Percentiles rank a stretch among this genome's conserved stretches.
Conservation (phyloP, 2,113 vertebrate species). For the Corydoras sp. region DNA sequence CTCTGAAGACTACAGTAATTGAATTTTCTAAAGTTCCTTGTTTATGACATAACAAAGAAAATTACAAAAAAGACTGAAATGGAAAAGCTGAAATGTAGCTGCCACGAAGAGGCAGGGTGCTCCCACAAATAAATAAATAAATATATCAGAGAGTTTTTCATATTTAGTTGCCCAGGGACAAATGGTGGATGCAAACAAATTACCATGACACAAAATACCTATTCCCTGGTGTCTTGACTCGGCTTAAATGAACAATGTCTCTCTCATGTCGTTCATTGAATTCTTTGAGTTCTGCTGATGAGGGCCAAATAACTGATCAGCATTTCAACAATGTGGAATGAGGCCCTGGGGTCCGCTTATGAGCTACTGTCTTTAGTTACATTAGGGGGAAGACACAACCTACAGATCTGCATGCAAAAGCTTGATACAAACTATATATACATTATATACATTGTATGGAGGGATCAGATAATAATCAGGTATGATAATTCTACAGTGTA, state of each 20-base stretch:
- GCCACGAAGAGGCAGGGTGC: slow-evolving; percentile 49
- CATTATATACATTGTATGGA: too few species aligned
- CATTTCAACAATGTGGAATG: slow-evolving; percentile 27
- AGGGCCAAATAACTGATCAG: slow-evolving; percentile 23
- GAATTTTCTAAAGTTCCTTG: slow-evolving; percentile 58
- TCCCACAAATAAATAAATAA: slow-evolving; percentile 44
- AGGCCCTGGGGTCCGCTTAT: slow-evolving; percentile 1
- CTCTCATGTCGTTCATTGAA: slow-evolving; percentile 40
- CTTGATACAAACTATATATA: not conserved
- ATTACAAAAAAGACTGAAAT: slow-evolving; percentile 52
- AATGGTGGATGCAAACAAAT: slow-evolving; percentile 28
- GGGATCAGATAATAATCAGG: too few species aligned
- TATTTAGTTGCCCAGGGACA: slow-evolving; percentile 45
- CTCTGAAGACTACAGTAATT: slow-evolving; percentile 61
- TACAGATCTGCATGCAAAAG: not conserved
- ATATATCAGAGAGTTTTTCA: slow-evolving; percentile 51
- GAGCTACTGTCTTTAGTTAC: slow-evolving; percentile 12
- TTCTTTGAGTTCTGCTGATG: slow-evolving; percentile 42
- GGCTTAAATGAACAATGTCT: slow-evolving; percentile 36
- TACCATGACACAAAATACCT: slow-evolving; percentile 30
- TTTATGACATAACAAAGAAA: slow-evolving; percentile 63
- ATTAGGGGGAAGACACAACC: not conserved
- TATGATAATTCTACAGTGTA: too few species aligned
- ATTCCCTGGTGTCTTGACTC: slow-evolving; percentile 31
- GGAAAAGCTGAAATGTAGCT: slow-evolving; percentile 53